phyloP scores from a whole-genome alignment of 2,888 invertebrate species.

The Unio pictorum region DNA sequence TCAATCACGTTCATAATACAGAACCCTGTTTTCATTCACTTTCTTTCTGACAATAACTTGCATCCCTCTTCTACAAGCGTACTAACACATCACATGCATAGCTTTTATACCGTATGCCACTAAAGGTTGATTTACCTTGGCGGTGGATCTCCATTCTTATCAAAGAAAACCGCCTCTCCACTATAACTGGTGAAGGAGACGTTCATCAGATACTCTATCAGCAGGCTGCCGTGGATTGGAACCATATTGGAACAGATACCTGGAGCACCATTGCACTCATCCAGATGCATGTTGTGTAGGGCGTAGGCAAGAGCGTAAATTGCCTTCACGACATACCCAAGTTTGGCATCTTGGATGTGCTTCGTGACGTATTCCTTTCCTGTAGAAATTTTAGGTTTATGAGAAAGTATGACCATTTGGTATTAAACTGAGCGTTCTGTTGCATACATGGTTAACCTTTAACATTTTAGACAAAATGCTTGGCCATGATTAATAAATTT shows the following conservation, averaged over 20 bases:
- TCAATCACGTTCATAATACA: too few relatives aligned
- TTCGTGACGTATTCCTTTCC: constrained; percentile 74
- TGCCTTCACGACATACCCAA: constrained; percentile 85
- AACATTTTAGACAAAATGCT: too few relatives aligned
- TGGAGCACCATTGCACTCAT: constrained; percentile 74
- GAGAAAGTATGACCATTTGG: too few relatives aligned
- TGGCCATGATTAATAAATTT: too few relatives aligned
- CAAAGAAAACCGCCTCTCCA: constrained; percentile 80
- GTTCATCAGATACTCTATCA: constrained; percentile 80
- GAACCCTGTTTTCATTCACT: too few relatives aligned
- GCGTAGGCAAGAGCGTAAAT: constrained; percentile 84
- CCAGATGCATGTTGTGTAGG: constrained; percentile 80
- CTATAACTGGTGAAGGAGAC: constrained; percentile 79
- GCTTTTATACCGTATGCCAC: neutral
- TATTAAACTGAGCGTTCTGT: too few relatives aligned
- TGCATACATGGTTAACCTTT: too few relatives aligned
- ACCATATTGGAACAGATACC: constrained; percentile 79
- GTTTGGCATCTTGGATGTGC: constrained; percentile 81
- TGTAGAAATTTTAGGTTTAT: constrained; percentile 52
- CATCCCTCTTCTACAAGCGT: too few relatives aligned
- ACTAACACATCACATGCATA: neutral
- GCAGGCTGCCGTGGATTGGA: constrained; percentile 81
- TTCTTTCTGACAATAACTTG: too few relatives aligned
- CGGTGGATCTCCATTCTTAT: constrained; percentile 84
- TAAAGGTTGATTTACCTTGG: constrained; percentile 76